These are phyloP conservation scores for Dipodomys merriami DNA, from an alignment of 2,113 vertebrate species.

Conservation along the genomic window DNA sequence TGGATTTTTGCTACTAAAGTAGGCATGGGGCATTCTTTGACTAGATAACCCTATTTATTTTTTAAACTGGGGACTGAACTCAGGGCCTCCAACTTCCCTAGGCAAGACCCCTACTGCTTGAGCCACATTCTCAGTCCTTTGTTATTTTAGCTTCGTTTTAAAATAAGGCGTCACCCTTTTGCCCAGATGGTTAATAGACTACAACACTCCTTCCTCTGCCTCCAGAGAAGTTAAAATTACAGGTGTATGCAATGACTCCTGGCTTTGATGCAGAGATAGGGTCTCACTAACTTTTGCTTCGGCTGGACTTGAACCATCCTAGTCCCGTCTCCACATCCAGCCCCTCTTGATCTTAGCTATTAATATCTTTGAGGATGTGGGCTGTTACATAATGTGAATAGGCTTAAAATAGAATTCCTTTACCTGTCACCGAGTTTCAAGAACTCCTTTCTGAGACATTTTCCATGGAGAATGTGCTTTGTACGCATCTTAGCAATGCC, in stretches of 20 bases:
- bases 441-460: background rate
- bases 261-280: too few species aligned
- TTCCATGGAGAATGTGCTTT: background rate
- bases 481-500: background rate
- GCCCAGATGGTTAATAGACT: too few species aligned
- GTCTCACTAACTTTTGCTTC: too few species aligned
- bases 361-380: background rate
- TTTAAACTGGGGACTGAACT: too few species aligned
- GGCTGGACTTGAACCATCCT: too few species aligned
- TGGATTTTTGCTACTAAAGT: background rate
- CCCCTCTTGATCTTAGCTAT: background rate
- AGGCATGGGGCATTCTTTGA: background rate
- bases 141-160: background rate
- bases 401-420: conserved; percentile 1
- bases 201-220: too few species aligned
- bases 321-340: too few species aligned
- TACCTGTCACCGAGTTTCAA: background rate
- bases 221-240: too few species aligned
- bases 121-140: background rate
- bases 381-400: background rate
- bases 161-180: too few species aligned
- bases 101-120: too few species aligned
- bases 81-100: too few species aligned
- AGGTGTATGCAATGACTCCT: too few species aligned
- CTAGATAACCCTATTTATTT: background rate